These are phyloP conservation scores for Eupithecia abbreviata DNA, from an alignment of 2,888 invertebrate genomes.

Conservation along the genomic window DNA sequence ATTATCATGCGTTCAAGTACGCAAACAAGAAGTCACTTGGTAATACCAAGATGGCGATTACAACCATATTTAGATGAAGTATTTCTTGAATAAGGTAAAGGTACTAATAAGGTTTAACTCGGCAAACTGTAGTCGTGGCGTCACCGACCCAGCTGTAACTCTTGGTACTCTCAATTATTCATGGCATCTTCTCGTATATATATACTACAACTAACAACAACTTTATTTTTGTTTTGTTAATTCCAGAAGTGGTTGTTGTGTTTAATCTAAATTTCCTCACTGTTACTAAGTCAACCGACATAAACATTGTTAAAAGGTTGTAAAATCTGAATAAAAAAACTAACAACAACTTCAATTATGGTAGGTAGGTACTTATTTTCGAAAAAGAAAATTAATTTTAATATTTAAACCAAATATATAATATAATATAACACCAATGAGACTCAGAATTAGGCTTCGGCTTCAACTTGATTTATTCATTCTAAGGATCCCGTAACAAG, in stretches of 20 bases:
- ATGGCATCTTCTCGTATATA: not conserved
- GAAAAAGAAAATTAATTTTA: not conserved
- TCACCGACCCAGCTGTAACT: not conserved
- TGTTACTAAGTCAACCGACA: no score
- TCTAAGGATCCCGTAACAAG: no score
- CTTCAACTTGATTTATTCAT: not conserved
- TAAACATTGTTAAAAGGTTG: no score
- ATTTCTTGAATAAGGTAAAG: not conserved
- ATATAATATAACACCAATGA: not conserved
- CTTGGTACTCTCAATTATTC: not conserved
- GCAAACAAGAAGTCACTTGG: not conserved
- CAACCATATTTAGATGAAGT: not conserved
- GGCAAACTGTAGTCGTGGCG: not conserved
- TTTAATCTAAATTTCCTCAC: no score
- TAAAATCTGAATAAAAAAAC: no score
- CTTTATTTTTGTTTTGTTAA: no score
- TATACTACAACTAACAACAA: not conserved
- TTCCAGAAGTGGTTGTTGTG: no score
- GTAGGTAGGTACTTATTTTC: not conserved
- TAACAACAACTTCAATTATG: no score
- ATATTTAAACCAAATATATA: not conserved
- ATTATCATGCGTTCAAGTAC: not conserved
- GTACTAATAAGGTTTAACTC: not conserved
- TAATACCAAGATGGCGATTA: not conserved
- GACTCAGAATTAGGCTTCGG: not conserved